Evolutionary conservation across 2,113 vertebrate species (phyloP).

Genomic region (Chlorodrepanis virens): DNA sequence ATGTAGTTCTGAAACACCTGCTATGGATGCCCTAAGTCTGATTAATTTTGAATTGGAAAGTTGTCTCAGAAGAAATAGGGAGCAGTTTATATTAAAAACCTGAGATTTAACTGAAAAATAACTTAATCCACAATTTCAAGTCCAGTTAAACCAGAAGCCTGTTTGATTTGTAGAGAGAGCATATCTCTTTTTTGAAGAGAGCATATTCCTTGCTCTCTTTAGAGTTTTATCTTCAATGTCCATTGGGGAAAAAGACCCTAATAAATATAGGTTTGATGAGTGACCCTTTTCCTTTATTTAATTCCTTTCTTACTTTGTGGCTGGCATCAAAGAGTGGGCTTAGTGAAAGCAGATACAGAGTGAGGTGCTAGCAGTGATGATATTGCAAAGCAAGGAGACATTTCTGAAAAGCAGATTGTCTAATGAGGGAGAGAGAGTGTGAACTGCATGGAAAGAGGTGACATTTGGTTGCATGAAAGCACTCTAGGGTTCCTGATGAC

Average conservation of each 20-base stretch:
- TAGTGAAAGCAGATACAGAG: not conserved
- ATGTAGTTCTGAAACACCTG: not conserved
- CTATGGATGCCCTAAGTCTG: not conserved
- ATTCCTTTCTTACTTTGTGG: not conserved
- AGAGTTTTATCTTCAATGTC: not conserved
- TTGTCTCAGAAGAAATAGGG: not conserved
- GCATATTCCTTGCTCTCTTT: not conserved
- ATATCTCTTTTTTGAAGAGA: not conserved
- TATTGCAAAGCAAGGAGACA: not conserved
- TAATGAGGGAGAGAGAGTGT: not conserved
- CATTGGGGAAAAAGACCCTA: accelerated
- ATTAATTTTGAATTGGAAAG: not conserved
- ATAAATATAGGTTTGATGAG: not conserved
- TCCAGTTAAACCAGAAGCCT: not conserved
- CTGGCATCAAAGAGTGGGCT: not conserved
- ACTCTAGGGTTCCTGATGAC: not conserved
- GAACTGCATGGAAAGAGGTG: not conserved
- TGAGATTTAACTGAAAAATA: not conserved
- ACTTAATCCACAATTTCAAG: not conserved
- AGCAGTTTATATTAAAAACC: not conserved
- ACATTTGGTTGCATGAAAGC: not conserved
- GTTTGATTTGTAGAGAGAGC: not conserved
- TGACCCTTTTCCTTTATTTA: not conserved
- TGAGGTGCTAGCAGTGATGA: not conserved
- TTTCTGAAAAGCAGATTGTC: not conserved